phyloP scores from a whole-genome alignment of 2,888 invertebrate genomes.

The Chromoteleia sp. region DNA sequence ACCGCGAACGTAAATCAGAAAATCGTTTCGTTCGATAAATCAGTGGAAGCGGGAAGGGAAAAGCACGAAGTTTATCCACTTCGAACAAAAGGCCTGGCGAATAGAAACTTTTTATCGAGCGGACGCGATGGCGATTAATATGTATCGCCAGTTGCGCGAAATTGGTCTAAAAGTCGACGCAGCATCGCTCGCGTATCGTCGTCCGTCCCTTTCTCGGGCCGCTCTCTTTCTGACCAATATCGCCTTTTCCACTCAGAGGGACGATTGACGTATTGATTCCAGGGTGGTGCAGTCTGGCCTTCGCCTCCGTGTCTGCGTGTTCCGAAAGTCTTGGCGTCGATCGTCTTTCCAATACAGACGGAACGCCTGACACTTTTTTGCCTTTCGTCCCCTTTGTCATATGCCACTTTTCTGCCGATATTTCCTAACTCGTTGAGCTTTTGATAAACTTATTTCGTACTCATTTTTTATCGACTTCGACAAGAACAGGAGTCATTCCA shows the following conservation, averaged over 20 bases:
- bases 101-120: no score
- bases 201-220: background rate
- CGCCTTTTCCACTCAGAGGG: conserved; percentile 69
- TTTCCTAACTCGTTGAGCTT: conserved; percentile 28
- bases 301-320: conserved; percentile 76
- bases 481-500: background rate
- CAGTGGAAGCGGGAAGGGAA: no score
- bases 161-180: no score
- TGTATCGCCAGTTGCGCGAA: no score
- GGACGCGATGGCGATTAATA: no score
- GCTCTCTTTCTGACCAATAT: conserved; percentile 60
- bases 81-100: no score
- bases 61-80: no score
- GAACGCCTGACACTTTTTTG: conserved; percentile 48
- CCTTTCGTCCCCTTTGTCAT: conserved; percentile 12
- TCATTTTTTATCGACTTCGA: background rate
- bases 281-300: conserved; percentile 77
- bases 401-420: conserved; percentile 9
- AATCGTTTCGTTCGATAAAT: no score
- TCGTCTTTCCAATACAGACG: conserved; percentile 62
- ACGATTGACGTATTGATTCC: conserved; percentile 82
- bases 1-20: no score
- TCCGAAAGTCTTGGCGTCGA: conserved; percentile 75
- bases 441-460: conserved; percentile 17
- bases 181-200: no score